phyloP scores from a whole-genome alignment of 35 echinoderm and acorn worm genomes.

The Holothuria glaberrima region DNA sequence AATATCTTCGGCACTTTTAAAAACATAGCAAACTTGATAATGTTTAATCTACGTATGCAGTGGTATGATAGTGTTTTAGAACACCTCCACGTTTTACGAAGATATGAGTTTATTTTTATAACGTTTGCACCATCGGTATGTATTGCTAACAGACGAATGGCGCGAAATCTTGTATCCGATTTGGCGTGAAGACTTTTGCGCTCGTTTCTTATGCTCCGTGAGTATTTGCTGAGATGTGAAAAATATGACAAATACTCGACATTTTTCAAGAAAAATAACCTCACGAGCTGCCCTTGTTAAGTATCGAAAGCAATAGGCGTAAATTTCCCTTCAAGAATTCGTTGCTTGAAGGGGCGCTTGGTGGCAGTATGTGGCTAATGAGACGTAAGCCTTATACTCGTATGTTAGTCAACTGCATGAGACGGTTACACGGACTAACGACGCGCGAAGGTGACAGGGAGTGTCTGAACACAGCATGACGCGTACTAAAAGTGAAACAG shows the following conservation, averaged over 20 bases:
- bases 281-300: conserved; percentile 38
- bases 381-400: conserved; percentile 2
- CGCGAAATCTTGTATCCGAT: conserved; percentile 2
- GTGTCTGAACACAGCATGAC: not conserved
- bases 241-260: conserved; percentile 55
- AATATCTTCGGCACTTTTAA: too few relatives aligned
- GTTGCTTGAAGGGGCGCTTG: not conserved
- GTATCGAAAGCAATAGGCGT: conserved; percentile 52
- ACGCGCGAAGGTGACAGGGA: conserved; percentile 12
- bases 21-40: too few relatives aligned
- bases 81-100: too few relatives aligned
- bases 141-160: too few relatives aligned
- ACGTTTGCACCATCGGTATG: too few relatives aligned
- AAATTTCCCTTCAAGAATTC: conserved; percentile 7
- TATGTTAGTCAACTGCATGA: conserved; percentile 21
- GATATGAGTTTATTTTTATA: too few relatives aligned
- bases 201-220: conserved; percentile 35
- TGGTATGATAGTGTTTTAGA: too few relatives aligned
- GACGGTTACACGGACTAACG: conserved; percentile 15
- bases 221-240: conserved; percentile 39
- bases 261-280: conserved; percentile 41
- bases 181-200: conserved; percentile 36
- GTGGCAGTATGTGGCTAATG: conserved; percentile 26
- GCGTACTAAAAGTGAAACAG: not conserved
- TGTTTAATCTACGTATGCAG: too few relatives aligned